Conservation (phyloP, 2,888 invertebrate species). For the Mylabris sibirica region DNA sequence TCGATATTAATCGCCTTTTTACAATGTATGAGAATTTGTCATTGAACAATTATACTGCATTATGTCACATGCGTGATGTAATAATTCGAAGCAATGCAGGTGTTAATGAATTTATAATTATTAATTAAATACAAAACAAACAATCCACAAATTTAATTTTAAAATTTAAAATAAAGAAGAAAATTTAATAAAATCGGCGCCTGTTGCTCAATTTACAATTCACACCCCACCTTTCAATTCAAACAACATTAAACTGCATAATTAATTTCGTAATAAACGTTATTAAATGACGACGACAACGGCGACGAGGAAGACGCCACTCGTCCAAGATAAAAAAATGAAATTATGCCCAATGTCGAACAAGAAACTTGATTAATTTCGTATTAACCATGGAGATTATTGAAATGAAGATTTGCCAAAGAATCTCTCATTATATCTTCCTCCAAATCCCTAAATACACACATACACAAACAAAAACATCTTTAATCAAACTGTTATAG, state of each 20-base stretch:
- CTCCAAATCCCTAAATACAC: no score
- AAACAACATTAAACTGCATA: conserved; percentile 10
- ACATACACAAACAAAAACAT: not conserved
- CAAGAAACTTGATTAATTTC: not conserved
- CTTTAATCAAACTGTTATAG: not conserved
- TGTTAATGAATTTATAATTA: not conserved
- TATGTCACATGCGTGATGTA: conserved; percentile 1
- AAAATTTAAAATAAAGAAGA: not conserved
- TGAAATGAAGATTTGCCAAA: no score
- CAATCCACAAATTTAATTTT: not conserved
- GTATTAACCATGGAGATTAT: no score
- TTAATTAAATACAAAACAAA: not conserved
- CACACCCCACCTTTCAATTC: not conserved
- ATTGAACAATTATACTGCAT: conserved; percentile 5
- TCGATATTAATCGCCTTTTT: no score
- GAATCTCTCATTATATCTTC: no score
- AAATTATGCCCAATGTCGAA: not conserved
- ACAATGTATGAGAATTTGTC: not conserved
- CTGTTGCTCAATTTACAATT: conserved; percentile 11
- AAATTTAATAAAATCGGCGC: conserved; percentile 5
- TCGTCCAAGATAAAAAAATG: no score
- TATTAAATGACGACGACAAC: not conserved
- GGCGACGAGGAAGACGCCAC: not conserved
- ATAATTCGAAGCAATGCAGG: not conserved
- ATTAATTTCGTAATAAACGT: not conserved